Base-by-base conservation (phyloP, 2,113 vertebrate species). In the Pelecanoides urinatrix region DNA sequence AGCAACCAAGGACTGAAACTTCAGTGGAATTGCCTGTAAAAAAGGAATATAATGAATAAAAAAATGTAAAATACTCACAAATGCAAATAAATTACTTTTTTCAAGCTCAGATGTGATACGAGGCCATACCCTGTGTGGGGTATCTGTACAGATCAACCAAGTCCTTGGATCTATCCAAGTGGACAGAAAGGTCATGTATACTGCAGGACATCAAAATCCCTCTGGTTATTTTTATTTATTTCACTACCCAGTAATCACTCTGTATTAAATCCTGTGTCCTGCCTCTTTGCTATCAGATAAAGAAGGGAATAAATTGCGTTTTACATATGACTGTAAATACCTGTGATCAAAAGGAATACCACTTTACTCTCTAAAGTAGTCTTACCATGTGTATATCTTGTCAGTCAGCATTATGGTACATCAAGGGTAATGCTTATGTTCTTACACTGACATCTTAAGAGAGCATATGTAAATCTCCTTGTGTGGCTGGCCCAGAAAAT, bases 341-440 rank as follows among this genome's bases (percentile, higher is more conserved):
- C 73, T 89, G n/a, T 92, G 89, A 96, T 90, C 80, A 91, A 90
- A 94, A 94, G 70, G 40, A 90, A 92, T 56, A 58, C 23, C 66
- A 77, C 66, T 89, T 95, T 63, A 56, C 30, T 87, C 52, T 83
- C 86, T 91, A 47, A 93, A 86, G 58, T 44, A 58, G 25, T 40
- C 42, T 83, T 89, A 80, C 72, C 81, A 68, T 27, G 56, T 71
- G 45, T 59, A 7, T 91, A 63, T 83, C 76, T 93, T 95, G 91
- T 94, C 95, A 94, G 70, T 87, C 85, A 90, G 79, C 52, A 88
- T 95, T 94, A 88, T 29, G 56, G 22, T 63, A 81, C 85, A 68
- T 73, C 83, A 84, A 56, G 74, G 45, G 72, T 88, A 93, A 97
- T 47, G 74, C 23, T 74, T 62, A 47, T 89, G 62, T 75, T 96